Evolutionary conservation across 2,113 vertebrate genomes (phyloP), one percentile per base, ranked within the genome.

Genomic region (Pantherophis guttatus): DNA sequence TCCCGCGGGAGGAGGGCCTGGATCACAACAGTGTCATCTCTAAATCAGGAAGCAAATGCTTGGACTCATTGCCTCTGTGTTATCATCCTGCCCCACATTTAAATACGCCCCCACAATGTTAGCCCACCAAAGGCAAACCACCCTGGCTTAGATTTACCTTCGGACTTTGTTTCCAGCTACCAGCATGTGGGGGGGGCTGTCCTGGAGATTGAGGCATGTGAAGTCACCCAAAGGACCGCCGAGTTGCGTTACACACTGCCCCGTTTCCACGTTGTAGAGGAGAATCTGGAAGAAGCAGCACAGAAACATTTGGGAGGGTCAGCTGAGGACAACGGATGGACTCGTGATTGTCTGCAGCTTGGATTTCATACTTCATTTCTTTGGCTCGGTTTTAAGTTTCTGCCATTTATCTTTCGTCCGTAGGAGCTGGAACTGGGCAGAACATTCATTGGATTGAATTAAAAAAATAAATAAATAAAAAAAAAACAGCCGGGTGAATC

Each of bases 111-210:
- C 44, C 44, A 48, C 44, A 48, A 48, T 48, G 44, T 48, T 48
- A 48, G 3, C 44, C 44, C 44, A 48, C 44, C 44, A 48, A 48
- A 48, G 44, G 39, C 39, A 44, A 44, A 2, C 39, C 39, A 44
- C 39, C 39, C 39, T 44, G 39, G 44, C 44, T 48, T 48, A 48
- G 23, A 97, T 97, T 0, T 97, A 99, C 99, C 98, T 98, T 94
- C 99, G 97, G 98, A 99, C 99, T 96, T 98, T 99, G 97, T 99
- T 99, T 94, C 99, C 99, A 1, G 98, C 98, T 92, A 98, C 98
- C 96, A 99, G 97, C 96, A 99, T 98, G 96, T 98, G 97, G 65
- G 98, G 98, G 50, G 98, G 98, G 48, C 97, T 97, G 97, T 98
- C 97, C 94, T 96, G 98, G 95, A 99, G 96, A 96, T 98, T 98